These are phyloP conservation scores for Spodoptera frugiperda DNA, from an alignment of 1,140 invertebrate genomes.

Conservation along the genomic window DNA sequence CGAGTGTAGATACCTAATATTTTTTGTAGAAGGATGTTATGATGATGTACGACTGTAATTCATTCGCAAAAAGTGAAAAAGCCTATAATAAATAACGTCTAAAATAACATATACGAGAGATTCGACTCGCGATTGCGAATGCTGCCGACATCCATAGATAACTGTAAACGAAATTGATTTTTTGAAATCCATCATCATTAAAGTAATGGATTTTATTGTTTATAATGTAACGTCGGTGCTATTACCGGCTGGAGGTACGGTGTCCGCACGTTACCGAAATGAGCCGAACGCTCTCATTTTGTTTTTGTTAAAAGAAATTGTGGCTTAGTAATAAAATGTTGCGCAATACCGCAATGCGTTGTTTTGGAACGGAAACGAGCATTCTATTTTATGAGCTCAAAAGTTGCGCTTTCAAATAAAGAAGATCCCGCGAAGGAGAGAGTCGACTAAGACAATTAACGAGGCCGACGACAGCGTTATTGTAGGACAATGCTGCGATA, in stretches of 20 bases:
- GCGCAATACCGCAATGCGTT: constrained; percentile 56
- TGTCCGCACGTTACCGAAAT: constrained; percentile 71
- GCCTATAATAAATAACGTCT: constrained; percentile 14
- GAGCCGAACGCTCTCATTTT: constrained; percentile 58
- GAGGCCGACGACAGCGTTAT: constrained; percentile 78
- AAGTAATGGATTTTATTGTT: constrained; percentile 73
- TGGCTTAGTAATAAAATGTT: constrained; percentile 64
- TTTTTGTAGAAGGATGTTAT: constrained; percentile 7
- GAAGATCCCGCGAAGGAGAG: constrained; percentile 56
- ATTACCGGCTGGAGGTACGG: constrained; percentile 67
- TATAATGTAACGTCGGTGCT: constrained; percentile 66
- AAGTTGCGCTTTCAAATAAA: constrained; percentile 58
- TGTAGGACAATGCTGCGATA: constrained; percentile 80
- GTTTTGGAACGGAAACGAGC: constrained; percentile 60
- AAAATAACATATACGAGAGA: constrained; percentile 39
- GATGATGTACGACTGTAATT: not conserved
- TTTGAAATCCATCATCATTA: constrained; percentile 77
- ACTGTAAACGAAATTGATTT: constrained; percentile 82
- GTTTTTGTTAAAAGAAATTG: constrained; percentile 72
- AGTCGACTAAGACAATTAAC: constrained; percentile 75
- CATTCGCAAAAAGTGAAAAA: constrained; percentile 12
- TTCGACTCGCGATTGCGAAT: constrained; percentile 48
- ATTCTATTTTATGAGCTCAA: constrained; percentile 65
- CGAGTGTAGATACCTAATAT: not conserved
- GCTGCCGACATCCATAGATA: constrained; percentile 62